These are phyloP conservation scores for Sinosuthora webbiana DNA, from an alignment of 2,113 vertebrate species.

Conservation along the genomic window DNA sequence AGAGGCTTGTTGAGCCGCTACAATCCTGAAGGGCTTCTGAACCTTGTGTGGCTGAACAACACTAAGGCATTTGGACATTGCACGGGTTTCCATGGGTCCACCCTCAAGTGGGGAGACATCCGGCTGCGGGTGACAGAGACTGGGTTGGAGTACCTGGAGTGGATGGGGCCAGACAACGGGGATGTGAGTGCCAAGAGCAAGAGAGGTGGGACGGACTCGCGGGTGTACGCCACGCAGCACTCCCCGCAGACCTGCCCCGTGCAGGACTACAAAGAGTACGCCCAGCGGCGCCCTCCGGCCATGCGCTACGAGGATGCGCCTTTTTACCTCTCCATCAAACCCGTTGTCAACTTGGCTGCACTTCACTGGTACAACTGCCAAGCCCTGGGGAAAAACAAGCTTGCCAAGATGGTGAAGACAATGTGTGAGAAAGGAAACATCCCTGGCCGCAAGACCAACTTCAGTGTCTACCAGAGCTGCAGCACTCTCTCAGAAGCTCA, in stretches of 20 bases:
- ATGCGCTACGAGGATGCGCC: slow-evolving; percentile 85
- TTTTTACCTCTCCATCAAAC: slow-evolving; percentile 85
- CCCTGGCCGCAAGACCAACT: slow-evolving; percentile 83
- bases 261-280: slow-evolving; percentile 86
- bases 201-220: slow-evolving; percentile 76
- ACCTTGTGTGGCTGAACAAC: slow-evolving; percentile 86
- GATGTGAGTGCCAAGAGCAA: slow-evolving; percentile 77
- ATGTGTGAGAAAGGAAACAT: slow-evolving; percentile 89
- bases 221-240: slow-evolving; percentile 82
- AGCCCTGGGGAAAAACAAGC: slow-evolving; percentile 85
- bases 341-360: slow-evolving; percentile 80
- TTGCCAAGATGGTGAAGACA: slow-evolving; percentile 88
- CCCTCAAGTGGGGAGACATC: slow-evolving; percentile 85
- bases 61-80: slow-evolving; percentile 85
- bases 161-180: slow-evolving; percentile 79
- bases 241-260: slow-evolving; percentile 83
- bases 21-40: slow-evolving; percentile 82
- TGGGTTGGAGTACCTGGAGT: slow-evolving; percentile 82
- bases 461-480: slow-evolving; percentile 87
- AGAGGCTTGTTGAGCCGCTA: slow-evolving; percentile 82
- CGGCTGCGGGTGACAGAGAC: slow-evolving; percentile 80
- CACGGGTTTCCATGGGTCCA: slow-evolving; percentile 83
- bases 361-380: slow-evolving; percentile 88
- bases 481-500: slow-evolving; percentile 84
- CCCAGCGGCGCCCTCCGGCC: slow-evolving; percentile 81